Evolutionary conservation across 2,797 vertebrate genomes (phyloP).

Genomic region (Micrastur ruficollis): DNA sequence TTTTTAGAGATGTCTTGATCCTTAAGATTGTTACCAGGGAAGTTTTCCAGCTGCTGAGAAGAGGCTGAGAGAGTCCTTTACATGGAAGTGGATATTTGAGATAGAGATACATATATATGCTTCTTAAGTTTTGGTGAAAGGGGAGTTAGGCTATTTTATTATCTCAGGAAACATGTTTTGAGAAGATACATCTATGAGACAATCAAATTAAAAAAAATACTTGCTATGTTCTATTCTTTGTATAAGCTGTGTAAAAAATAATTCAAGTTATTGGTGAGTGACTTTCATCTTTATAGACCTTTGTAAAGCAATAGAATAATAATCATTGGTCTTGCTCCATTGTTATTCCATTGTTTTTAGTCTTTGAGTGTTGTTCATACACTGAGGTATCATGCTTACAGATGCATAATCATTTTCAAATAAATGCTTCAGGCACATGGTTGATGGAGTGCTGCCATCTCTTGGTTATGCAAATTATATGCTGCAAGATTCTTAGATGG

Average conservation of each 20-base stretch:
- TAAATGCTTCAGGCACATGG: background rate
- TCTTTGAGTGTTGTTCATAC: background rate
- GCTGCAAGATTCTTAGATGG: background rate
- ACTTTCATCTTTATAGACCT: constrained; percentile 37
- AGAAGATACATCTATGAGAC: background rate
- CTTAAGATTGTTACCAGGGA: background rate
- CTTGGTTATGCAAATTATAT: constrained; percentile 67
- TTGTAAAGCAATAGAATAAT: background rate
- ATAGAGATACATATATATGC: background rate
- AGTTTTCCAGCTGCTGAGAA: background rate
- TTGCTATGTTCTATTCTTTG: background rate
- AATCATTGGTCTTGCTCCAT: background rate
- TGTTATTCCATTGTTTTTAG: constrained; percentile 3
- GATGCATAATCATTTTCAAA: background rate
- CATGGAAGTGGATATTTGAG: background rate
- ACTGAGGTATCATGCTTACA: background rate
- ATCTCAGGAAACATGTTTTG: background rate
- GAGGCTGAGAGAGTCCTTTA: background rate
- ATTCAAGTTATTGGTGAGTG: background rate
- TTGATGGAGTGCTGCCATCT: constrained; percentile 72
- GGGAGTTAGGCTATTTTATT: background rate
- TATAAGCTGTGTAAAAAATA: background rate
- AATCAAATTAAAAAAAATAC: background rate
- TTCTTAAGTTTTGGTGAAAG: background rate
- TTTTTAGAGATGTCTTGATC: background rate